Base-by-base conservation (phyloP, 2,888 invertebrate genomes). In the Palloptera scutellata region DNA sequence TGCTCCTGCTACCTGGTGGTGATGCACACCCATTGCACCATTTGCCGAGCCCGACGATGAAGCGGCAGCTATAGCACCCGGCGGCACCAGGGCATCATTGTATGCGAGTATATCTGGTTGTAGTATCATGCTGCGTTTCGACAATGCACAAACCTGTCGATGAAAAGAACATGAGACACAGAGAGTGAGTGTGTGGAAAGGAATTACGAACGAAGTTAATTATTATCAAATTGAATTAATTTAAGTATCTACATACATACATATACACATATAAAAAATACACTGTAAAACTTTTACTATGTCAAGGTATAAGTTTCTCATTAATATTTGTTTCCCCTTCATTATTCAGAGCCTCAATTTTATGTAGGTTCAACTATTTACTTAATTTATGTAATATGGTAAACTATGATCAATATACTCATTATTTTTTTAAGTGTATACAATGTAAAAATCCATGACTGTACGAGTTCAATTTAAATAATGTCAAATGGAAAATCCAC, bases 121-220 rank as follows among this genome's bases (percentile, higher is more conserved):
- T 74, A 88, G 87, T 79, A 87, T 88, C 79, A 88, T 86, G 75
- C 88, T 91, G 77, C 91, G 88, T 71, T 89, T 89, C 69, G 91
- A 90, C 73, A 92, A 83, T 55, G 92, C 92, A 85, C 92, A 92
- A 75, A 92, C 92, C 89, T 91, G 83, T 57, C 74, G 79, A 75
- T n/a, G 17, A 15, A 54, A 57, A 60, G 17, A 11, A 42, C 55
- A 59, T n/a, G 41, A 62, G 42, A 65, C 41, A 60, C 48, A 54
- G 17, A 30, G 6, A 53, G 13, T 48, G 15, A n/a, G 15, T n/a
- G 8, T 30, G 30, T 6, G 6, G 6, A 6, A 30, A 30, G 30
- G 6, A 30, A 30, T 30, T 30, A 30, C 6, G 30, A 30, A 6
- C 30, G 30, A 30, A 30, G 30, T 30, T 30, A 30, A 30, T 30